phyloP scores from a whole-genome alignment of 2,888 invertebrate genomes.

The Ischnura elegans region DNA sequence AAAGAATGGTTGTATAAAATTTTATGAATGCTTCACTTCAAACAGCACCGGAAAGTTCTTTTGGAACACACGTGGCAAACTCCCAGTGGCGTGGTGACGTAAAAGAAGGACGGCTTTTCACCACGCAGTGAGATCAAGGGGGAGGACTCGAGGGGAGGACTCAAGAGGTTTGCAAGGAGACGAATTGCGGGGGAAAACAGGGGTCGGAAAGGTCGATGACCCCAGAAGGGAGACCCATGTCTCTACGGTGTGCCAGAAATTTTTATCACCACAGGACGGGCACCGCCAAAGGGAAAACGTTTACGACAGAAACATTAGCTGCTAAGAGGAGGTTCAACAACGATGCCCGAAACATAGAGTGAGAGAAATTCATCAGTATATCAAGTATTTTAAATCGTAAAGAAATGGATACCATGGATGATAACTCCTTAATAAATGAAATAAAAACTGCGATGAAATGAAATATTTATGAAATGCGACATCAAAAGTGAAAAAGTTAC shows the following conservation, averaged over 20 bases:
- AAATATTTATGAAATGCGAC: too few species aligned
- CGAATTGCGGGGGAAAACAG: neutral
- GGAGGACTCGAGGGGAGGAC: neutral
- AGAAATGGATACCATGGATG: too few species aligned
- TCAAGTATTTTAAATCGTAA: too few species aligned
- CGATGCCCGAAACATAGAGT: neutral
- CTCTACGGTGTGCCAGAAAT: neutral
- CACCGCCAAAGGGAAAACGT: neutral
- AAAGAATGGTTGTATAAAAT: too few species aligned
- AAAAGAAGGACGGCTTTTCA: neutral
- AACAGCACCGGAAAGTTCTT: too few species aligned
- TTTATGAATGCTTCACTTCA: too few species aligned
- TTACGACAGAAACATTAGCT: neutral
- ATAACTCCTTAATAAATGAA: too few species aligned
- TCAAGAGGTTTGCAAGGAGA: neutral
- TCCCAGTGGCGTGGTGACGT: neutral
- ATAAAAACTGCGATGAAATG: too few species aligned
- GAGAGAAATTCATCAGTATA: neutral
- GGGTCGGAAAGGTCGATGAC: neutral
- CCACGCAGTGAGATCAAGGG: neutral
- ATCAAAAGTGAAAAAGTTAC: too few species aligned
- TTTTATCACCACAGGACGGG: neutral
- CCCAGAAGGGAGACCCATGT: neutral
- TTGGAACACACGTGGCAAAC: too few species aligned
- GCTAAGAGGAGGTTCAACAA: neutral